Conservation (phyloP, 2,888 invertebrate genomes). For the Melinaea marsaeus region DNA sequence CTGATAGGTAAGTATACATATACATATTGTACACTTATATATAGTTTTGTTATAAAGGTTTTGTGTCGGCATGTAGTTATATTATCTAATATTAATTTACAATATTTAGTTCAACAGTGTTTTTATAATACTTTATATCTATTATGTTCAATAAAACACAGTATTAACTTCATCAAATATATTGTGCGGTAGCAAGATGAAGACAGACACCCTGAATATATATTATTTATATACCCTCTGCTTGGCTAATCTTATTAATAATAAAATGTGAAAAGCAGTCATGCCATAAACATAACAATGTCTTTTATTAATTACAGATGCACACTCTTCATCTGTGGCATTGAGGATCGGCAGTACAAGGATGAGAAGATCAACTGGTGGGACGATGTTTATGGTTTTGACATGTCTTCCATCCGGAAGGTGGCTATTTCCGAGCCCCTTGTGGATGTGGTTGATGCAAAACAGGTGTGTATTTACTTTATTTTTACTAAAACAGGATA, state of each 20-base stretch:
- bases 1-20: conserved; percentile 78
- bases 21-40: too few relatives aligned
- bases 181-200: too few relatives aligned
- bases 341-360: conserved; percentile 98
- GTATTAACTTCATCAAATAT: too few relatives aligned
- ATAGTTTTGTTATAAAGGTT: too few relatives aligned
- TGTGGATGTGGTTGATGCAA: conserved; percentile 99
- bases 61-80: too few relatives aligned
- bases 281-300: too few relatives aligned
- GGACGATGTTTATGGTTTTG: conserved; percentile 99
- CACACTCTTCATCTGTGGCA: conserved; percentile 94
- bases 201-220: too few relatives aligned
- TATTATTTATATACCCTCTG: not conserved
- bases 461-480: conserved; percentile 79
- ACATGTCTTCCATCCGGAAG: conserved; percentile 99
- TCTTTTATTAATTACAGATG: conserved; percentile 75
- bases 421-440: conserved; percentile 99
- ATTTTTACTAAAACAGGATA: conserved; percentile 2
- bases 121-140: too few relatives aligned
- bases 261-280: too few relatives aligned
- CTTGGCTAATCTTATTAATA: not conserved
- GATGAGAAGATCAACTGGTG: conserved; percentile 99
- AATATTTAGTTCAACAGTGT: too few relatives aligned
- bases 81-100: too few relatives aligned
- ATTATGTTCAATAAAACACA: too few relatives aligned